Percentiles rank a stretch among this genome's conserved stretches.
Evolutionary conservation across 2,888 invertebrate species (phyloP).

Genomic region (Galerucella nymphaeae): DNA sequence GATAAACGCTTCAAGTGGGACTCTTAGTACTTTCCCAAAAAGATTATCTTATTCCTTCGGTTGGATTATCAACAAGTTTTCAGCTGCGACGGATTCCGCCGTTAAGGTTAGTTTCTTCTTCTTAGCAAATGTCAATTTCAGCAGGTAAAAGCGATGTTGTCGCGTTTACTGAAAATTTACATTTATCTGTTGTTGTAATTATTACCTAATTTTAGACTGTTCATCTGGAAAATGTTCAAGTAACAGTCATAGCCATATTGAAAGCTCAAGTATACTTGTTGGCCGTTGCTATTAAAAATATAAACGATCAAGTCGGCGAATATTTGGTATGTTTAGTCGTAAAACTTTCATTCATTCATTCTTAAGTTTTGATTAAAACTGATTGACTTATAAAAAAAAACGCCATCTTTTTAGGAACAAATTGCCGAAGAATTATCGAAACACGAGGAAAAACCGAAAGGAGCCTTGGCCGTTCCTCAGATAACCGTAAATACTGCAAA

Average conservation of each 20-base stretch:
- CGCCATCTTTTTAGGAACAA: conserved; percentile 55
- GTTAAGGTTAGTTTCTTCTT: conserved; percentile 70
- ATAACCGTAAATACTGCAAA: conserved; percentile 54
- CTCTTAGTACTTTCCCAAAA: conserved; percentile 70
- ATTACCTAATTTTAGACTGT: conserved; percentile 67
- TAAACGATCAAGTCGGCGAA: conserved; percentile 67
- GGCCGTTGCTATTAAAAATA: conserved; percentile 66
- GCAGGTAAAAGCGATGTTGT: no score
- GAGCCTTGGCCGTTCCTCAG: conserved; percentile 53
- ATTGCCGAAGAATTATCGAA: conserved; percentile 51
- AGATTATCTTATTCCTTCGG: conserved; percentile 53
- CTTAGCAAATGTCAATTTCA: no score
- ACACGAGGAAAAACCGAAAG: conserved; percentile 46
- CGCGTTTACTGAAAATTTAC: conserved; percentile 1
- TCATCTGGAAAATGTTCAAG: conserved; percentile 71
- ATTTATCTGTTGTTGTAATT: no score
- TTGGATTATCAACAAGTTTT: conserved; percentile 67
- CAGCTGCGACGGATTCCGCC: conserved; percentile 72
- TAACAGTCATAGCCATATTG: conserved; percentile 68
- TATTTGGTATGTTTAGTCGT: conserved; percentile 66
- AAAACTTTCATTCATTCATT: conserved; percentile 12
- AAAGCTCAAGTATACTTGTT: conserved; percentile 65
- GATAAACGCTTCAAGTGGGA: conserved; percentile 75
- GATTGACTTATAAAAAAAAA: no score
- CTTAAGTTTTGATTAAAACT: neutral